phyloP scores from a whole-genome alignment of 2,888 invertebrate species.

The Chrysolina oricalcia region DNA sequence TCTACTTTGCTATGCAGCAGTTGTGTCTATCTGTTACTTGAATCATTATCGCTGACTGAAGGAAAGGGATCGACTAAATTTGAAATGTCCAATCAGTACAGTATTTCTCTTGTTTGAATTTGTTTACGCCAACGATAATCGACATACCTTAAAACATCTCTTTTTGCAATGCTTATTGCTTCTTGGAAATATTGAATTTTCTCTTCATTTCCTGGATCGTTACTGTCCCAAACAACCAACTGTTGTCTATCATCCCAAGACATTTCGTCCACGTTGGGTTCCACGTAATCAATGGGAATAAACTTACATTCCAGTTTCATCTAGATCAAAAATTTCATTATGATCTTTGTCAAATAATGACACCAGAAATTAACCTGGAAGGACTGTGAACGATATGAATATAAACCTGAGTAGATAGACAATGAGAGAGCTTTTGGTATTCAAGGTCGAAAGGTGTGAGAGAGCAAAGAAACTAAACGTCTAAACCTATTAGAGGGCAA shows the following conservation, averaged over 20 bases:
- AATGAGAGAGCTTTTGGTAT: no score
- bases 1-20: no score
- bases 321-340: constrained; percentile 51
- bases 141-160: constrained; percentile 10
- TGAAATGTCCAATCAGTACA: background rate
- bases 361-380: no score
- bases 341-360: background rate
- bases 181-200: constrained; percentile 19
- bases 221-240: constrained; percentile 64
- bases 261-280: constrained; percentile 54
- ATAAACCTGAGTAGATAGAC: no score
- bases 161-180: constrained; percentile 20
- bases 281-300: constrained; percentile 62
- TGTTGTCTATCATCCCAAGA: constrained; percentile 72
- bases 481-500: no score
- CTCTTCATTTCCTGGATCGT: background rate
- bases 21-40: no score
- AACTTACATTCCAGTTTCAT: constrained; percentile 56
- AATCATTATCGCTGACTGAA: no score
- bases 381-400: no score
- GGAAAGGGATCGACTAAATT: no score
- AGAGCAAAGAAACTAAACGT: no score
- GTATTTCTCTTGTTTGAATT: background rate
- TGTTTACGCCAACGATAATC: background rate
- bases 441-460: no score